Conservation (phyloP, 2,113 vertebrate genomes). For the Chaetodon auriga region DNA sequence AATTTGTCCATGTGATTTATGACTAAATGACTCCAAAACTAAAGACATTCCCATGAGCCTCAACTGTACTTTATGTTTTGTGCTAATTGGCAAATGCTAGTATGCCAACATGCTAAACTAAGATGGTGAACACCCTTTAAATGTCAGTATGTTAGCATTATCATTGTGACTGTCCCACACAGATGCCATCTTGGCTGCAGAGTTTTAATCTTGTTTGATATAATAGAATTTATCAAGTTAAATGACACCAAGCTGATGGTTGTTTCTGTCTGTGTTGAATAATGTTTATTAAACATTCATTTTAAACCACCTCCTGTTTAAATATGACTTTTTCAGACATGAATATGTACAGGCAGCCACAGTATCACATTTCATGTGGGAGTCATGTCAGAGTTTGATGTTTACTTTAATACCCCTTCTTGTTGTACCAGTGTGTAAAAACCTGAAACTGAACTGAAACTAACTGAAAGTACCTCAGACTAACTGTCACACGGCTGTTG, state of each 20-base stretch:
- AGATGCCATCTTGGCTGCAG: not conserved
- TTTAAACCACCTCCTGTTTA: not conserved
- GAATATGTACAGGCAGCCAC: not conserved
- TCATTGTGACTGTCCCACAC: not conserved
- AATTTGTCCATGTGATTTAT: not conserved
- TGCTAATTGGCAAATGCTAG: slow-evolving; percentile 8
- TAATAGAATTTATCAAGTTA: not conserved
- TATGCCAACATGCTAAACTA: not conserved
- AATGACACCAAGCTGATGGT: not conserved
- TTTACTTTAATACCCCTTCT: slow-evolving; percentile 22
- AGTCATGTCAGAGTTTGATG: not conserved
- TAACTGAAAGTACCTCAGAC: slow-evolving; percentile 63
- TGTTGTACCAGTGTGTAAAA: slow-evolving; percentile 24
- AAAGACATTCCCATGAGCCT: slow-evolving; percentile 2
- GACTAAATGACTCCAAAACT: not conserved
- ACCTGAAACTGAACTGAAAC: slow-evolving; percentile 35
- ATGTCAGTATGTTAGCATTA: not conserved
- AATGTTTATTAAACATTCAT: not conserved
- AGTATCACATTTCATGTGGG: not conserved
- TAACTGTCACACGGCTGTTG: slow-evolving; percentile 34
- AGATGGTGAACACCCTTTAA: not conserved
- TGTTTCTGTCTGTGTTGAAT: not conserved
- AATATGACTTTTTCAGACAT: not conserved
- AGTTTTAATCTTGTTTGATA: not conserved
- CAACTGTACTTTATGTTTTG: not conserved